A percentile compares a stretch with the other conserved stretches of the same genome.
phyloP scores from a whole-genome alignment of 2,888 invertebrate species.

The Sinopyrophorus schimmeli region DNA sequence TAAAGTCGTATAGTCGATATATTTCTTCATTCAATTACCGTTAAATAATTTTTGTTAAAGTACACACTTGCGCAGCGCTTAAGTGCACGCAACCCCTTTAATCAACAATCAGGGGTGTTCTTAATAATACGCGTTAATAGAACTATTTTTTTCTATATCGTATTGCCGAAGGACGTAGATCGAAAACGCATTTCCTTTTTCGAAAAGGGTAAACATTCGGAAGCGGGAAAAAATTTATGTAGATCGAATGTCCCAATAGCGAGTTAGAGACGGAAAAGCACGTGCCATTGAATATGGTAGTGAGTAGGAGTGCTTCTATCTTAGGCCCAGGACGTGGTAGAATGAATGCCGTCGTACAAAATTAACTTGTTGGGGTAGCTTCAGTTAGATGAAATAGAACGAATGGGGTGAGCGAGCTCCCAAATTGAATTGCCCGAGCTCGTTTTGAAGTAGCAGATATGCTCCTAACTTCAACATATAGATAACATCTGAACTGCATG shows the following conservation, averaged over 20 bases:
- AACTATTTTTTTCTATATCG: too few species aligned
- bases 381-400: slow-evolving; percentile 26
- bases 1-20: too few species aligned
- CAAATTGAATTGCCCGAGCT: slow-evolving; percentile 33
- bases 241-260: slow-evolving; percentile 19
- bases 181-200: too few species aligned
- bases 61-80: too few species aligned
- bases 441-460: slow-evolving; percentile 32
- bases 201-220: too few species aligned
- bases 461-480: slow-evolving; percentile 28
- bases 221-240: too few species aligned
- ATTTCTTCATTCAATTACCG: too few species aligned
- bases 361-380: slow-evolving; percentile 27
- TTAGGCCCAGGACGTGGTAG: slow-evolving; percentile 13
- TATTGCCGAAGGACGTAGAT: too few species aligned
- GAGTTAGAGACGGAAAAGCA: slow-evolving; percentile 8
- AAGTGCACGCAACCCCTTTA: too few species aligned
- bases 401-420: slow-evolving; percentile 23
- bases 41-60: too few species aligned
- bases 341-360: slow-evolving; percentile 22
- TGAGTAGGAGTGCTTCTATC: slow-evolving; percentile 11
- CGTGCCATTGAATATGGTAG: slow-evolving; percentile 9
- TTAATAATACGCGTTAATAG: too few species aligned
- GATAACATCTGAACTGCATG: slow-evolving; percentile 26
- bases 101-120: too few species aligned